Evolutionary conservation across 2,797 vertebrate genomes (phyloP).

Genomic region (Pseudocheirus occidentalis): DNA sequence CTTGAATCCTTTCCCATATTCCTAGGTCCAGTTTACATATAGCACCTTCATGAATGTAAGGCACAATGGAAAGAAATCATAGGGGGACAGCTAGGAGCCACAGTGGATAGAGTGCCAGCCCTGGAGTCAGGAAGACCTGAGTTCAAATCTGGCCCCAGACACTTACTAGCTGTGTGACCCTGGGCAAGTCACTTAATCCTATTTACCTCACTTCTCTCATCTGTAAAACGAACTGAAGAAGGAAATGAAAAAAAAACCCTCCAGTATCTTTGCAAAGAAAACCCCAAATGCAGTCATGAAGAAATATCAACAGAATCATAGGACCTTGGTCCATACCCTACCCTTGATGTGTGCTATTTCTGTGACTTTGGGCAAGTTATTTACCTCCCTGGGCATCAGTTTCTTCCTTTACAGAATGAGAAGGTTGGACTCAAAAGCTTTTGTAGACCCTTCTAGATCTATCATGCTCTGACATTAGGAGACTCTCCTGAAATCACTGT

Average conservation of each 20-base stretch:
- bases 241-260: too few species aligned
- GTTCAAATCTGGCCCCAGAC: background rate
- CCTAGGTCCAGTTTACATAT: background rate
- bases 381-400: background rate
- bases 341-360: background rate
- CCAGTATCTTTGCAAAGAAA: too few species aligned
- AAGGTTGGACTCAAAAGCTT: background rate
- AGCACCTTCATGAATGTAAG: too few species aligned
- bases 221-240: too few species aligned
- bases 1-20: background rate
- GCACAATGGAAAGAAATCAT: too few species aligned
- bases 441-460: background rate
- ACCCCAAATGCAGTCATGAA: too few species aligned
- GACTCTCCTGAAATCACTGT: background rate
- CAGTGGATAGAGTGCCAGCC: background rate
- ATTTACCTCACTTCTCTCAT: too few species aligned
- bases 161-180: background rate
- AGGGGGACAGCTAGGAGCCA: too few species aligned
- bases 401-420: background rate
- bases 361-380: background rate
- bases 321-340: background rate
- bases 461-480: rapidly evolving
- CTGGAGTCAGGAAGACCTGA: background rate
- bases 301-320: background rate
- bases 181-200: background rate